phyloP scores from a whole-genome alignment of 1,140 invertebrate genomes.

The Asobara japonica region DNA sequence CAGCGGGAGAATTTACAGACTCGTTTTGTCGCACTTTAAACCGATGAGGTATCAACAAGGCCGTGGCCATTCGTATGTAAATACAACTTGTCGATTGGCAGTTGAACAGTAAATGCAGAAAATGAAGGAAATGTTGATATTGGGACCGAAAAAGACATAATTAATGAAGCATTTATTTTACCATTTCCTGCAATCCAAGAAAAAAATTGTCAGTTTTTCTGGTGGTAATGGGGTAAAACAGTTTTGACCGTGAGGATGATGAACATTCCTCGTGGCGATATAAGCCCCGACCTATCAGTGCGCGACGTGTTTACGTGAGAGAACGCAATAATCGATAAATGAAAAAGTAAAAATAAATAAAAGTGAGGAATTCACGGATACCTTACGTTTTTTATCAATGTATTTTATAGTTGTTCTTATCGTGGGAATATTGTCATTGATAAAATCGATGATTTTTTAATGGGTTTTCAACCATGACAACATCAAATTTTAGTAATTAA shows the following conservation, averaged over 20 bases:
- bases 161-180: too few species aligned
- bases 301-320: constrained; percentile 28
- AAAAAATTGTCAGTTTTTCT: neutral
- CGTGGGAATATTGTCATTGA: too few species aligned
- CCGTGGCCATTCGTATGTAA: constrained; percentile 60
- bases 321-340: neutral
- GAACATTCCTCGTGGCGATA: constrained; percentile 9
- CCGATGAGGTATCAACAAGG: constrained; percentile 47
- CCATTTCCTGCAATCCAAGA: neutral
- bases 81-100: constrained; percentile 38
- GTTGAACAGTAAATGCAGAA: neutral
- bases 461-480: too few species aligned
- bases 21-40: constrained; percentile 11
- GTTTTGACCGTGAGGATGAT: neutral
- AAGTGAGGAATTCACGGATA: too few species aligned
- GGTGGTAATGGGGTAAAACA: neutral
- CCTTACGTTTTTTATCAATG: too few species aligned
- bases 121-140: constrained; percentile 5
- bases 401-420: too few species aligned
- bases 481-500: too few species aligned
- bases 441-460: too few species aligned
- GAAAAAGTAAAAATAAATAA: neutral
- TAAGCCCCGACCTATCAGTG: constrained; percentile 20
- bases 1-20: constrained; percentile 5
- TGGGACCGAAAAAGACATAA: too few species aligned